Conservation (phyloP, 2,113 vertebrate genomes). For the Tapirus terrestris region DNA sequence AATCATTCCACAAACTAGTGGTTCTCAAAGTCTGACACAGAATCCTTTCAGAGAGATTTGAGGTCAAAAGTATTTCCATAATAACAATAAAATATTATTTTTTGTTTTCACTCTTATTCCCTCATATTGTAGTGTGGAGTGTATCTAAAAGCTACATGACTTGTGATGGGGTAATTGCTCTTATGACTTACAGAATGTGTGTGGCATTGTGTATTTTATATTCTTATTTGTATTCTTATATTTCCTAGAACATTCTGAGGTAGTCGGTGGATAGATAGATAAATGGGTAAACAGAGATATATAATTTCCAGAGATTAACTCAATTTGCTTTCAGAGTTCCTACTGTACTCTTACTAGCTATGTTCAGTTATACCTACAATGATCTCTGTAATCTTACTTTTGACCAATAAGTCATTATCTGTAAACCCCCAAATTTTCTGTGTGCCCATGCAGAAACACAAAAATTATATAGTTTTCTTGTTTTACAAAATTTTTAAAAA, state of each 20-base stretch:
- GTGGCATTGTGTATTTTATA: neutral
- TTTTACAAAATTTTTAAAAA: neutral
- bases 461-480: neutral
- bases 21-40: neutral
- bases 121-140: neutral
- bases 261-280: neutral
- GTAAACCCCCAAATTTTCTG: neutral
- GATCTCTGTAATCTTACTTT: neutral
- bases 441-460: neutral
- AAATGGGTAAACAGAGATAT: neutral
- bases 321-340: neutral
- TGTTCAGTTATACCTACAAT: neutral
- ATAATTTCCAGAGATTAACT: neutral
- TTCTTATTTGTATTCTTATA: neutral
- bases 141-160: neutral
- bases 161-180: neutral
- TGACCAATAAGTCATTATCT: neutral
- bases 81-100: neutral
- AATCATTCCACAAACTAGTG: neutral
- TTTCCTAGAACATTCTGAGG: slow-evolving; percentile 7
- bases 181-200: neutral
- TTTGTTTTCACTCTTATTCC: neutral
- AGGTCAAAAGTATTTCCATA: neutral
- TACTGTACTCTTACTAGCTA: neutral
- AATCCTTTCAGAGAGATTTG: neutral